Evolutionary conservation across 1,140 invertebrate genomes (phyloP), one percentile per base, ranked within the genome.

Genomic region (Gryllus bimaculatus): DNA sequence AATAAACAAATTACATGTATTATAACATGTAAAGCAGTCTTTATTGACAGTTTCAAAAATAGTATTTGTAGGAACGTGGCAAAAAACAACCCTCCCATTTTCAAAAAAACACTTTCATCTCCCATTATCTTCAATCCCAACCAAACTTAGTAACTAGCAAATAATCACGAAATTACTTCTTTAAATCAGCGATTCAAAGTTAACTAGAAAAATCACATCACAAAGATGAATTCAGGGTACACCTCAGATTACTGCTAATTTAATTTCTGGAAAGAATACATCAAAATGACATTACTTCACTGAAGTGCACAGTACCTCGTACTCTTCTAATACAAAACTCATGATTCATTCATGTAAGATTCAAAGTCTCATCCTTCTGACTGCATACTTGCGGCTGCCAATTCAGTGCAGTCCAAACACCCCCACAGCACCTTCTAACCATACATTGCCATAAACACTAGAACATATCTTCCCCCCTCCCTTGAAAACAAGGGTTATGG

Each of bases 1-100:
- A 66, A 66, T 66, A 66, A 66, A 66, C 54, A 66, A 66, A 66
- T 66, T 66, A 66, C 54, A 66, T 66, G 54, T 66, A 66, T 66
- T 66, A 39, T 39, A 39, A 10, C 54, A 66, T 66, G 54, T 66
- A 66, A 66, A 66, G 18, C 54, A 66, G 54, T 66, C 54, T 66
- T 66, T 66, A 66, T 18, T 66, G 54, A 66, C 54, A 54, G 54
- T 66, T 66, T 66, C 54, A 66, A 13, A 66, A 66, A 66, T 13
- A 66, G 18, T 39, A 66, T 13, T 18, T 13, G 54, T 66, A 66
- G 54, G 54, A 66, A 66, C 54, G 18, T 10, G 54, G 54, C 54
- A 66, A 13, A 10, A 66, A 13, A 13, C 54, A 13, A 13, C 54
- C 54, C 10, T 18, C 10, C 18, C 10, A 13, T 66, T 66, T 66